phyloP scores from a whole-genome alignment of 92 coral and sea anemone species.

The Paramuricea clavata region DNA sequence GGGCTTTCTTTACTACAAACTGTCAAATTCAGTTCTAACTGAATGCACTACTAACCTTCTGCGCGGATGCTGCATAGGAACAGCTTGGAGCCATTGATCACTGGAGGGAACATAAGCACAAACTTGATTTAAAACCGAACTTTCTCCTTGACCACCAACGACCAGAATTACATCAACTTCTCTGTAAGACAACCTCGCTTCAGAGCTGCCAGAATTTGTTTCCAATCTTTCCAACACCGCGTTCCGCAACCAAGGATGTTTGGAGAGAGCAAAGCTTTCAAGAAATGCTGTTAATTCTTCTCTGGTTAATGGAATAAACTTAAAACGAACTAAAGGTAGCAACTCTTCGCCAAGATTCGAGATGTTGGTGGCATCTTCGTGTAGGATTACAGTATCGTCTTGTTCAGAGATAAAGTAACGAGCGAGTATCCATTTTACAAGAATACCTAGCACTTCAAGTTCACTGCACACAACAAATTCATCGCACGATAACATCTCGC shows the following conservation, averaged over 20 bases:
- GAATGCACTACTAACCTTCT: slow-evolving; percentile 95
- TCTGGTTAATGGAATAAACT: slow-evolving; percentile 54
- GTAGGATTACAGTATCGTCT: no score
- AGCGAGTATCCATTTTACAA: slow-evolving; percentile 70
- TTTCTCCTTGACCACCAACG: slow-evolving; percentile 85
- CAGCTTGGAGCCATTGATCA: slow-evolving; percentile 75
- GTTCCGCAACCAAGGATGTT: not conserved
- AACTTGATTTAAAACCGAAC: slow-evolving; percentile 65
- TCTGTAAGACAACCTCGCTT: slow-evolving; percentile 79
- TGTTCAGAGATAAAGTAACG: slow-evolving; percentile 43
- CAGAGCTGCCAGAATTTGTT: not conserved
- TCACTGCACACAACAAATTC: slow-evolving; percentile 82
- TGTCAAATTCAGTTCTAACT: no score
- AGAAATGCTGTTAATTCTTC: slow-evolving; percentile 38
- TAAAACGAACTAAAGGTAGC: slow-evolving; percentile 69
- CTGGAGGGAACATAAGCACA: slow-evolving; percentile 76
- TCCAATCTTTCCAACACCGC: not conserved
- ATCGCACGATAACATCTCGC: slow-evolving; percentile 76
- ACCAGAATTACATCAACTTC: slow-evolving; percentile 72
- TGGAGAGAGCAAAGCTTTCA: not conserved
- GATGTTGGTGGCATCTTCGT: slow-evolving; percentile 25
- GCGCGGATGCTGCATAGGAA: slow-evolving; percentile 80
- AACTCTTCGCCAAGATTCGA: slow-evolving; percentile 47
- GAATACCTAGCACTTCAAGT: slow-evolving; percentile 68
- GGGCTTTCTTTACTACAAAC: no score